Evolutionary conservation across 2,113 vertebrate species (phyloP).

Genomic region (Tympanuchus pallidicinctus): DNA sequence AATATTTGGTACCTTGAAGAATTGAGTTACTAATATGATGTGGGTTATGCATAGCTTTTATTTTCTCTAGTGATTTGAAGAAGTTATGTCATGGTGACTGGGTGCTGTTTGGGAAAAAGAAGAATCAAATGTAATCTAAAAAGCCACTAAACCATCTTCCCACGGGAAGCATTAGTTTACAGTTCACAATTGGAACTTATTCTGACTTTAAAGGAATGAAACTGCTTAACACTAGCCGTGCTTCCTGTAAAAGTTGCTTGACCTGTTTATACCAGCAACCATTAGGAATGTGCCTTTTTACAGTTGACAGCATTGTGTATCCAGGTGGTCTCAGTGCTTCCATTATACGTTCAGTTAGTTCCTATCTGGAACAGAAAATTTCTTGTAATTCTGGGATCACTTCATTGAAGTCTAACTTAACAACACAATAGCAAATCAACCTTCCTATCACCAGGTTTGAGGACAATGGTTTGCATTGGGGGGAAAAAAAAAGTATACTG

Average conservation of each 20-base stretch:
- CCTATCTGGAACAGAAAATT: background rate
- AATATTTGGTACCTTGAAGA: background rate
- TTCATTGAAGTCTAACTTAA: background rate
- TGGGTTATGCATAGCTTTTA: background rate
- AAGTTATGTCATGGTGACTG: background rate
- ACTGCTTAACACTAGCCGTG: background rate
- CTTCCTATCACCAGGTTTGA: background rate
- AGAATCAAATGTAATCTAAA: background rate
- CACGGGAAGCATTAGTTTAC: background rate
- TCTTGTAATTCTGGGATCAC: background rate
- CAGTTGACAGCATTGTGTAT: background rate
- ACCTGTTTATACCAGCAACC: background rate
- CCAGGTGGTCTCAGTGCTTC: slow-evolving; percentile 42
- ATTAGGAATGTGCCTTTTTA: background rate
- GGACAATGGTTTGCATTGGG: background rate
- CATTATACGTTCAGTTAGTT: background rate
- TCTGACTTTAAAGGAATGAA: background rate
- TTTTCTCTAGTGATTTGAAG: no score
- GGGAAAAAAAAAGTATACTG: background rate
- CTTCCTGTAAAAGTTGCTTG: background rate
- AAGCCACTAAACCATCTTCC: background rate
- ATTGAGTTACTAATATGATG: background rate
- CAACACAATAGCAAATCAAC: background rate
- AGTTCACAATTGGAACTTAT: background rate
- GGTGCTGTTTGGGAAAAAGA: background rate